phyloP scores from a whole-genome alignment of 1,140 invertebrate genomes.

The Drosophila miranda region DNA sequence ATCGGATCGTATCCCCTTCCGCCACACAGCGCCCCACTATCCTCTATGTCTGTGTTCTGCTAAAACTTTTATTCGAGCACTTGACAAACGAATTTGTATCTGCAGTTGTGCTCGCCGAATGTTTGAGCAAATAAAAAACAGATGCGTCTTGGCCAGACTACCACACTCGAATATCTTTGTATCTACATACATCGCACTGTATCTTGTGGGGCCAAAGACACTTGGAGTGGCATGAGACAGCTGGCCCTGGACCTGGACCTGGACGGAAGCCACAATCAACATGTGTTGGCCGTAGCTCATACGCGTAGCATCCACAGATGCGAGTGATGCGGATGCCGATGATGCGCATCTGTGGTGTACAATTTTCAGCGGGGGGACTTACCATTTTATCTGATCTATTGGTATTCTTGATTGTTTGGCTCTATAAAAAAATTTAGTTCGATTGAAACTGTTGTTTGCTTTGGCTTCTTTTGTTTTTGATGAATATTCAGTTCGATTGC shows the following conservation, averaged over 20 bases:
- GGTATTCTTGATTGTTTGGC: conserved; percentile 5
- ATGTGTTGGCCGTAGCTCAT: conserved; percentile 55
- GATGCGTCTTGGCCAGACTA: conserved; percentile 45
- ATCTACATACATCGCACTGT: conserved; percentile 1
- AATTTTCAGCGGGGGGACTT: too few relatives aligned
- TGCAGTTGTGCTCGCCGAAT: conserved; percentile 49
- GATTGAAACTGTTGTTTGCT: conserved; percentile 12
- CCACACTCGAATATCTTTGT: conserved; percentile 35
- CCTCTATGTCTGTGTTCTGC: conserved; percentile 1
- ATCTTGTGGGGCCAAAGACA: conserved; percentile 27
- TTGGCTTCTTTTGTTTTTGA: conserved; percentile 8
- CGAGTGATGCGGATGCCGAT: conserved; percentile 1
- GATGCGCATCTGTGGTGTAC: too few relatives aligned
- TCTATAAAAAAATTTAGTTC: not conserved
- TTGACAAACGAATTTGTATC: conserved; percentile 59
- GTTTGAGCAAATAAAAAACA: conserved; percentile 71
- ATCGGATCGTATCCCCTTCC: not conserved
- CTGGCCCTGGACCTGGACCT: conserved; percentile 50
- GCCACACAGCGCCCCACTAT: not conserved
- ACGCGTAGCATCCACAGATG: conserved; percentile 13
- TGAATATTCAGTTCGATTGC: too few relatives aligned
- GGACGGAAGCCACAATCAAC: conserved; percentile 53
- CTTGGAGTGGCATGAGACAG: conserved; percentile 54
- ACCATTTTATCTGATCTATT: conserved; percentile 24
- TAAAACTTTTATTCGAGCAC: conserved; percentile 50